Conservation (phyloP, 2,797 vertebrate genomes). For the Eulemur albifrons region DNA sequence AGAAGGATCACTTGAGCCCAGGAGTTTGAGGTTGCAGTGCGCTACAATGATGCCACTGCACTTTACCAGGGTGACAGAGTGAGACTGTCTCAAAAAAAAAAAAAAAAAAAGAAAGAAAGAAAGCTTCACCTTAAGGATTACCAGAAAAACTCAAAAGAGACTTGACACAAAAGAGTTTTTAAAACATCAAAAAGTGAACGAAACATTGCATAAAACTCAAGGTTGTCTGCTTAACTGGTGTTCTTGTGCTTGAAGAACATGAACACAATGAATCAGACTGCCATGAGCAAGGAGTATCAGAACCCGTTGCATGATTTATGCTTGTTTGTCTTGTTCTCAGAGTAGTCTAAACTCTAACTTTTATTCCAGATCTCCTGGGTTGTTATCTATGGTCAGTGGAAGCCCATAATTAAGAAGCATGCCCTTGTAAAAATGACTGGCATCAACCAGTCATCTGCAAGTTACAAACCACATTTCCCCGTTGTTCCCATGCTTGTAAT, state of each 20-base stretch:
- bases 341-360: accelerated
- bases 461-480: accelerated
- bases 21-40: too few relatives aligned
- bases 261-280: accelerated
- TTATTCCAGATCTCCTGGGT: background rate
- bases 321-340: background rate
- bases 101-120: too few relatives aligned
- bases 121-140: background rate
- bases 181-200: background rate
- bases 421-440: accelerated
- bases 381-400: accelerated
- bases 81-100: too few relatives aligned
- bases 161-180: background rate
- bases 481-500: accelerated
- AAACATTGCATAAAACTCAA: accelerated
- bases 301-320: accelerated
- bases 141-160: background rate
- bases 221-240: accelerated
- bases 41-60: too few relatives aligned
- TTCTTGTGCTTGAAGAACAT: background rate
- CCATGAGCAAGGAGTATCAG: background rate
- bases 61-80: too few relatives aligned
- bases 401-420: accelerated
- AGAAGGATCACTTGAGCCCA: too few relatives aligned
- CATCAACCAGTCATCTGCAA: accelerated